Evolutionary conservation across 2,888 invertebrate species (phyloP).

Genomic region (Anaspis maculata): DNA sequence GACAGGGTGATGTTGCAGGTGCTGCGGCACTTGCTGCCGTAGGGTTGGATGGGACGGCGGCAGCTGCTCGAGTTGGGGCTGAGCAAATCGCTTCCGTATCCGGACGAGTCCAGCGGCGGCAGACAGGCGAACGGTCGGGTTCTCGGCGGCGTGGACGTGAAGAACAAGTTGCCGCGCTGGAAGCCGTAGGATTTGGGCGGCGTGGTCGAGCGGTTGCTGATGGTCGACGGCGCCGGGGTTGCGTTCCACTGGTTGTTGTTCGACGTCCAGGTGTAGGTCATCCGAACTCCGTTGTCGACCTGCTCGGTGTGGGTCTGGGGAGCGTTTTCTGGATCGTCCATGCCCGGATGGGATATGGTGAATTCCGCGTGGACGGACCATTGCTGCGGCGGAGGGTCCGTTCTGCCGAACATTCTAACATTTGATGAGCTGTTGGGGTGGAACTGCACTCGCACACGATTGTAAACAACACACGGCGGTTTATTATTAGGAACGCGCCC

Average conservation of each 20-base stretch:
- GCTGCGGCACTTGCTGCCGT: slow-evolving; percentile 51
- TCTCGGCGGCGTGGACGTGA: slow-evolving; percentile 44
- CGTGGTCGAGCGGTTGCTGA: slow-evolving; percentile 7
- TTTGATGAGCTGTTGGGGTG: slow-evolving; percentile 3
- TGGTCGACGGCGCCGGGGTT: slow-evolving; percentile 13
- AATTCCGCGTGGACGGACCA: slow-evolving; percentile 64
- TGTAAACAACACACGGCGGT: slow-evolving; percentile 23
- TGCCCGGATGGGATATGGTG: slow-evolving; percentile 48
- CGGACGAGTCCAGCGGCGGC: slow-evolving; percentile 23
- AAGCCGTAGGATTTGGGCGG: slow-evolving; percentile 36
- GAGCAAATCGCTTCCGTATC: slow-evolving; percentile 49
- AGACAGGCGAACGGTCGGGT: slow-evolving; percentile 2
- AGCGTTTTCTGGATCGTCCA: slow-evolving; percentile 37
- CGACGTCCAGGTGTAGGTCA: slow-evolving; percentile 46
- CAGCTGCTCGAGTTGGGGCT: slow-evolving; percentile 39
- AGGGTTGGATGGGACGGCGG: slow-evolving; percentile 32
- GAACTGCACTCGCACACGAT: slow-evolving; percentile 12
- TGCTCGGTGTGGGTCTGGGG: slow-evolving; percentile 39
- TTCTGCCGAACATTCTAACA: slow-evolving; percentile 15
- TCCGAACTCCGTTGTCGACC: slow-evolving; percentile 46
- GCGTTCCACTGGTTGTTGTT: slow-evolving; percentile 13
- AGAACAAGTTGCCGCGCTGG: slow-evolving; percentile 47
- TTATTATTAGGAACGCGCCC: slow-evolving; percentile 17
- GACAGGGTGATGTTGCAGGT: slow-evolving; percentile 61
- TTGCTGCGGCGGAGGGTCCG: slow-evolving; percentile 45